Percentiles rank a stretch among this genome's conserved stretches.
phyloP scores from a whole-genome alignment of 2,113 vertebrate genomes.

The Cisticola juncidis region DNA sequence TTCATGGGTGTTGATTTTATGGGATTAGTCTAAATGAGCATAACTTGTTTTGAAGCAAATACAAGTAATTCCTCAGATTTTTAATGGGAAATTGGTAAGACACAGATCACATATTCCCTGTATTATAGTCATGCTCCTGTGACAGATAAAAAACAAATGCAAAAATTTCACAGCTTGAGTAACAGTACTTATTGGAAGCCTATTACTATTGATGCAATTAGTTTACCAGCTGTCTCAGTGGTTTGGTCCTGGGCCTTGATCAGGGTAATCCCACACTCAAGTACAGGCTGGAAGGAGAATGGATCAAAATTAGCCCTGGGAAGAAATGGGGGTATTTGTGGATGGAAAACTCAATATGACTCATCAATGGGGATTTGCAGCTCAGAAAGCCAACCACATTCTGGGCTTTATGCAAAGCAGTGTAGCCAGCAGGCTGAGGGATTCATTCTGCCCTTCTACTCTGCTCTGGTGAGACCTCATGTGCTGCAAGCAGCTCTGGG shows the following conservation, averaged over 20 bases:
- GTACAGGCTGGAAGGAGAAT: background rate
- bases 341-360: background rate
- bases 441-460: background rate
- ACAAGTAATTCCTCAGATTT: background rate
- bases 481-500: background rate
- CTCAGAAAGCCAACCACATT: background rate
- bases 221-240: background rate
- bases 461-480: background rate
- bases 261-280: background rate
- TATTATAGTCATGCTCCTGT: background rate
- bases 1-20: slow-evolving; percentile 66
- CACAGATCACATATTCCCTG: background rate
- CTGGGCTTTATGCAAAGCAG: background rate
- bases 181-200: background rate
- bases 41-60: slow-evolving; percentile 35
- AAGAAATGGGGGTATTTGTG: background rate
- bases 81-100: background rate
- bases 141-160: background rate
- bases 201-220: background rate
- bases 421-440: background rate
- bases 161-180: background rate
- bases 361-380: background rate
- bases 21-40: slow-evolving; percentile 24
- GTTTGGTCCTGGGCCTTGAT: background rate
- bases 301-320: background rate